Evolutionary conservation across 1,140 invertebrate species (phyloP).

Genomic region (Cecropterus lyciades): DNA sequence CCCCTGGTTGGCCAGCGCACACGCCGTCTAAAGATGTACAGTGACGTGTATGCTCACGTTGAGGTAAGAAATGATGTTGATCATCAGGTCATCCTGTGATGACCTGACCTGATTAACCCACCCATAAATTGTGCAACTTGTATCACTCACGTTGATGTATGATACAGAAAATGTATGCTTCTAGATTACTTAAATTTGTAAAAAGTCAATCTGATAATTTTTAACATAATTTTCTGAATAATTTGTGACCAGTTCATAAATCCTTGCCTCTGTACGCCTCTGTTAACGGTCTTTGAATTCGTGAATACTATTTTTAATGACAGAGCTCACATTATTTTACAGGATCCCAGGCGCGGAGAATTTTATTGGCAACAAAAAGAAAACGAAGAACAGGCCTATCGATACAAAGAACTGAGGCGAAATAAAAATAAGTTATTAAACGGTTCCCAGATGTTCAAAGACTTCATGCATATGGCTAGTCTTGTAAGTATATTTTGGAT

Average conservation of each 20-base stretch:
- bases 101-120: too few species aligned
- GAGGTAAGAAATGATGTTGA: too few species aligned
- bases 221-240: too few species aligned
- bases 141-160: too few species aligned
- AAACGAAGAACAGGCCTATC: slow-evolving; percentile 62
- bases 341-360: slow-evolving; percentile 69
- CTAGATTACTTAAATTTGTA: too few species aligned
- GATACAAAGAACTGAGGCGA: slow-evolving; percentile 57
- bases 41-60: slow-evolving; percentile 72
- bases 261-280: too few species aligned
- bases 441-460: slow-evolving; percentile 41
- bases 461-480: slow-evolving; percentile 55
- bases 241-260: too few species aligned
- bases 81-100: too few species aligned
- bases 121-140: too few species aligned
- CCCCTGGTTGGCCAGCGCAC: slow-evolving; percentile 66
- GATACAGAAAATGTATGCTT: too few species aligned
- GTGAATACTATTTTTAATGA: background rate
- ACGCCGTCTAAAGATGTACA: slow-evolving; percentile 56
- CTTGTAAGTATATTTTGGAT: slow-evolving; percentile 48
- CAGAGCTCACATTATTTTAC: too few species aligned
- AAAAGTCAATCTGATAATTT: too few species aligned
- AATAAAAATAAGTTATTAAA: slow-evolving; percentile 61
- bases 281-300: background rate
- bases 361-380: slow-evolving; percentile 68